Evolutionary conservation across 2,113 vertebrate genomes (phyloP).

Genomic region (Grallaria varia): DNA sequence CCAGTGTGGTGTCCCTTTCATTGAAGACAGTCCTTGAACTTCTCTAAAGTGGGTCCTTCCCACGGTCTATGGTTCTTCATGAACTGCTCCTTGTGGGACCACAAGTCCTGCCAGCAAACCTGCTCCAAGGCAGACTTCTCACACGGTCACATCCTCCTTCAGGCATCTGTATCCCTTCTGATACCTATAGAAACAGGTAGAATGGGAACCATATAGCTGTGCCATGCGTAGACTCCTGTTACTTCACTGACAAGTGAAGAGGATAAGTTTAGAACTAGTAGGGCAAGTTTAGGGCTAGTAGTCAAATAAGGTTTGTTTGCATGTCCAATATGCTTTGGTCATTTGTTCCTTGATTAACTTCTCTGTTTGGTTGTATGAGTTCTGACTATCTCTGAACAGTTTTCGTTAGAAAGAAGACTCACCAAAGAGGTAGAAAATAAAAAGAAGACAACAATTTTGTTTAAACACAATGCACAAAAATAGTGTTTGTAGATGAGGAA

Average conservation of each 20-base stretch:
- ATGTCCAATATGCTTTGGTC: neutral
- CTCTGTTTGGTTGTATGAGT: neutral
- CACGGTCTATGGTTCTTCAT: neutral
- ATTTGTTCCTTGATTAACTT: neutral
- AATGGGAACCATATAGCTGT: neutral
- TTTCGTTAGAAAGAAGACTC: neutral
- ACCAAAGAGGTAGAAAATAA: neutral
- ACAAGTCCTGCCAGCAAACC: neutral
- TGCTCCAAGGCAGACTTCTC: neutral
- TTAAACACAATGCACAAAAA: neutral
- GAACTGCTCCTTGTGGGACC: neutral
- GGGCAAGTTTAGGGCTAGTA: neutral
- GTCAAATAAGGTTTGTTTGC: neutral
- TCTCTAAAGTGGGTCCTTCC: neutral
- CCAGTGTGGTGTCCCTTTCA: neutral
- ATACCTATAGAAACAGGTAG: neutral
- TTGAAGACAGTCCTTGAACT: neutral
- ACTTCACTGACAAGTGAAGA: neutral
- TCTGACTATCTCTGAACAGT: neutral
- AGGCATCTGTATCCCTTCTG: neutral
- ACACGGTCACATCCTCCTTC: neutral
- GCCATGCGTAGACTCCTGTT: neutral
- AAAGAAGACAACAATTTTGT: neutral
- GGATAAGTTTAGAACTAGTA: neutral
- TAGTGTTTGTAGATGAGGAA: neutral